Conservation (phyloP, 2,888 invertebrate genomes). For the Drosophila picticornis region DNA sequence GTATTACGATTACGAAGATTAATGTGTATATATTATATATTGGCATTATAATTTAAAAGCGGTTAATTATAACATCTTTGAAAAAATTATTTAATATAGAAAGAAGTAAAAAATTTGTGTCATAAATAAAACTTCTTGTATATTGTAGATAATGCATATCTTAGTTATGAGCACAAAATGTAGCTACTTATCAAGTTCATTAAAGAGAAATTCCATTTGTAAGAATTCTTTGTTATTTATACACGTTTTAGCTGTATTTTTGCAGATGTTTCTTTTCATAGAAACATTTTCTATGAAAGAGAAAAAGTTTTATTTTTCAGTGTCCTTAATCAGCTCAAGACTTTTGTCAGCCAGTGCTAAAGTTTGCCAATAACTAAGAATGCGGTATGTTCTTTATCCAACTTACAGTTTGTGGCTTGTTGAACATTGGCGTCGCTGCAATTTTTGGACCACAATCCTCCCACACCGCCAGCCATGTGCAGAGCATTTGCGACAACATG, state of each 20-base stretch:
- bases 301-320: constrained; percentile 4
- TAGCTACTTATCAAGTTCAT: background rate
- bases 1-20: background rate
- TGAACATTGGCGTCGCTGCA: constrained; percentile 95
- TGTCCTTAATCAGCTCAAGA: constrained; percentile 14
- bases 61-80: background rate
- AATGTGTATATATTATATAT: background rate
- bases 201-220: background rate
- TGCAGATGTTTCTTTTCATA: background rate
- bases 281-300: background rate
- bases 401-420: constrained; percentile 92
- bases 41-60: no score
- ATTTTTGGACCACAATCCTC: constrained; percentile 97
- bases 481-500: constrained; percentile 98
- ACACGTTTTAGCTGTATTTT: background rate
- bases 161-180: background rate
- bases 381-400: constrained; percentile 19
- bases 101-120: background rate
- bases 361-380: constrained; percentile 41
- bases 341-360: constrained; percentile 41
- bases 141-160: background rate
- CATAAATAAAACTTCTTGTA: background rate
- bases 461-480: constrained; percentile 96
- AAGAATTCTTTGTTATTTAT: background rate
- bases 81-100: background rate